Evolutionary conservation across 2,888 invertebrate species (phyloP), one percentile per base, ranked within the genome.

Genomic region (Ochropacha duplaris): DNA sequence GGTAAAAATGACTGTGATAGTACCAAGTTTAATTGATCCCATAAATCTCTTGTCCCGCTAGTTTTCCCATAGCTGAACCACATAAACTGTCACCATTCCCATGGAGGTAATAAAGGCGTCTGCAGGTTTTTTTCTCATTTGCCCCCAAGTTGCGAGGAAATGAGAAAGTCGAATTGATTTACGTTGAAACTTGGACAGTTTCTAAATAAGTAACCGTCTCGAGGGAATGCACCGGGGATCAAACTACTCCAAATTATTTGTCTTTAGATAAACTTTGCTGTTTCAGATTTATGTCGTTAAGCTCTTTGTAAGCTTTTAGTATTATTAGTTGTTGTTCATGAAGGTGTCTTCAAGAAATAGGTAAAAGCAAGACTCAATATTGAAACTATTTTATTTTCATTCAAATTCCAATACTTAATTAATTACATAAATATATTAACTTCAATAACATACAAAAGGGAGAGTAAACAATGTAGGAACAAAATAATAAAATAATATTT

Each of bases 121-220:
- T 63, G 64, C 63, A 56, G 51, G 60, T 57, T 64, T 70, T 65
- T 71, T 74, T 69, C 65, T 68, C 65, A 65, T 69, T 69, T 63
- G 59, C 56, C 65, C 63, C 56, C 36, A 59, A 69, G 67, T 54
- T 61, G 58, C 62, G 61, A 59, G 60, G 65, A 68, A 69, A 60
- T 62, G 60, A 50, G 58, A 60, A 74, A 75, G 67, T 67, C 66
- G 69, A 80, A 79, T 82, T 82, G 82, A 80, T 82, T 81, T 79
- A 81, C 75, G 70, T 66, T 59, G 54, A 57, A 79, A 81, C 71
- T 81, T 80, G 64, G 79, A 82, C 81, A 76, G 74, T 74, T 79
- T 60, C 65, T 74, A 75, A 77, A 79, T 74, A 76, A 74, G 74
- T 62, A 68, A 69, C 60, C 24, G 59, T 71, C 72, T 72, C 71